Percentiles rank a stretch among this genome's conserved stretches.
phyloP scores from a whole-genome alignment of 30 jellyfish, hydroid and myxozoan genomes.

The Clytia hemisphaerica region DNA sequence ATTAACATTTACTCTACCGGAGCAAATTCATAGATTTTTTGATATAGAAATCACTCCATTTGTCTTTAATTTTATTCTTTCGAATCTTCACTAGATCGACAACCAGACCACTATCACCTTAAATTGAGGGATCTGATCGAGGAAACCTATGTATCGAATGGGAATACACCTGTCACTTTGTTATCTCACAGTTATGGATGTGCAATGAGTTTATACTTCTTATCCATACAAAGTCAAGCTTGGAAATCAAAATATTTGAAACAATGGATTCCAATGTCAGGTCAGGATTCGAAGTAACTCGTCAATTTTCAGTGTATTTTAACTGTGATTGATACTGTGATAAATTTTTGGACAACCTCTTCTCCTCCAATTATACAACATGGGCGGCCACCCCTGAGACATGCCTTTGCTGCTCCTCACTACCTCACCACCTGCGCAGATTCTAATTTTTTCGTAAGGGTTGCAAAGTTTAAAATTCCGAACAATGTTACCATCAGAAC shows the following conservation, averaged over 20 bases:
- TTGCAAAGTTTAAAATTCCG: no score
- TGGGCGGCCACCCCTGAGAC: no score
- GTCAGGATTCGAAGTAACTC: slow-evolving; percentile 9
- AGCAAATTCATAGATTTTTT: no score
- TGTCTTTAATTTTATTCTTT: background rate
- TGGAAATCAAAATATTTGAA: slow-evolving; percentile 28
- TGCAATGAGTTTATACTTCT: slow-evolving; percentile 16
- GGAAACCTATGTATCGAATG: slow-evolving; percentile 13
- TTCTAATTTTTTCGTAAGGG: no score
- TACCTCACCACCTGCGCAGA: no score
- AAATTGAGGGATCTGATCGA: slow-evolving; percentile 14
- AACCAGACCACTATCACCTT: background rate
- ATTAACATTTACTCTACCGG: no score
- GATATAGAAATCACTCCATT: no score
- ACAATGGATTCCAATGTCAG: slow-evolving; percentile 42
- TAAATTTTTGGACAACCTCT: no score
- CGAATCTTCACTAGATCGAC: background rate
- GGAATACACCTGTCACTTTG: slow-evolving; percentile 13
- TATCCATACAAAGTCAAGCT: background rate
- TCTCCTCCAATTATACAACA: no score
- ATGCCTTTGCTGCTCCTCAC: no score
- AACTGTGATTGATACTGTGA: no score
- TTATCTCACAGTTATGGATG: slow-evolving; percentile 42
- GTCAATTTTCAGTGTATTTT: background rate
- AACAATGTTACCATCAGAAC: no score